Conservation (phyloP, 2,797 vertebrate genomes). For the Tragopan temminckii region DNA sequence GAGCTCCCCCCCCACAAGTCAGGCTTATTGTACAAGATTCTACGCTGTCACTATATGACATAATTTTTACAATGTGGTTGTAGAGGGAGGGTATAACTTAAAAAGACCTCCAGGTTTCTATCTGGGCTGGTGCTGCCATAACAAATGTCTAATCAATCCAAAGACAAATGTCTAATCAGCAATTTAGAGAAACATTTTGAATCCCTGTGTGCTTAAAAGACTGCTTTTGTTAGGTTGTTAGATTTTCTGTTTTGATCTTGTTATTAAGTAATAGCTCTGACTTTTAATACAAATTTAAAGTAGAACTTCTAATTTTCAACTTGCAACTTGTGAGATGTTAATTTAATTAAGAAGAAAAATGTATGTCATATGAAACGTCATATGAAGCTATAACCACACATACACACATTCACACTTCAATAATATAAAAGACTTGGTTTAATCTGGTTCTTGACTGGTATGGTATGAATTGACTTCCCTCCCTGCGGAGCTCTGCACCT, state of each 20-base stretch:
- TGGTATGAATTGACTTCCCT: neutral
- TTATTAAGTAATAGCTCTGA: slow-evolving; percentile 5
- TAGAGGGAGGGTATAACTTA: neutral
- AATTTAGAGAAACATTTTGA: slow-evolving; percentile 1
- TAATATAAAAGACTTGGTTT: neutral
- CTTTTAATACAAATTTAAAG: slow-evolving; percentile 12
- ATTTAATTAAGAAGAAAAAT: neutral
- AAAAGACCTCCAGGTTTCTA: neutral
- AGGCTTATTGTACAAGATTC: neutral
- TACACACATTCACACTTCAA: neutral
- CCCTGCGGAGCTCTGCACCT: neutral
- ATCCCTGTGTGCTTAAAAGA: neutral
- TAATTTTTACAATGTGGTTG: neutral
- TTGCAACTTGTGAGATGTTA: neutral
- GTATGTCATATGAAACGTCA: accelerated
- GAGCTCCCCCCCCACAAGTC: neutral
- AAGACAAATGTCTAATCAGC: neutral
- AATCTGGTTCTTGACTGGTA: neutral
- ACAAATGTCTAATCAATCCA: neutral
- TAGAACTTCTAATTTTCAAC: neutral
- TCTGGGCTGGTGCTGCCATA: neutral
- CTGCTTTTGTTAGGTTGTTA: slow-evolving; percentile 6
- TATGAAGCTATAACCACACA: neutral
- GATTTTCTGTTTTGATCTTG: slow-evolving; percentile 45
- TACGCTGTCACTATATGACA: neutral